Base-by-base conservation (phyloP, 2,888 invertebrate species). In the Cyclophora albipunctata region DNA sequence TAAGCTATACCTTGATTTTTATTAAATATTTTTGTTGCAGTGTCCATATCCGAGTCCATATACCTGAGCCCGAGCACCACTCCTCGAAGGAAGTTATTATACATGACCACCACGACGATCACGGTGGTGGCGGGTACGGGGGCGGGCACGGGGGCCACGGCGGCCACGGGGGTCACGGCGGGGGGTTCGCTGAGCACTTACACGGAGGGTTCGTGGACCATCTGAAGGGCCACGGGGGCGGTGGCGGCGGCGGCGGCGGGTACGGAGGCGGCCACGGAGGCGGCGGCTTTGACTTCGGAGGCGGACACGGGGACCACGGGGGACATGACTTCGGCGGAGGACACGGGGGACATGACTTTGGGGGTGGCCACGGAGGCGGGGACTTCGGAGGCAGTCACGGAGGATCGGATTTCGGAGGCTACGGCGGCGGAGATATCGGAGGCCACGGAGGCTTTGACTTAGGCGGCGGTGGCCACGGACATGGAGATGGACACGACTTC, bases 31-130 rank as follows among this genome's bases (percentile, higher is more conserved):
- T 49, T 71, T 72, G 69, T 89, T 86, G 33, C 81, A 90, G 90
- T 69, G 90, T 90, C 48, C 90, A 90, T 65, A 90, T 90, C 64
- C 83, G 89, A 57, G 85, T 90, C 34, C 90, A 90, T 63, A 77
- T 90, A 67, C 90, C 90, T 58, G 90, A 90, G 62, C 43, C 43
- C 33, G 34, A 79, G 50, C 84, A 87, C 60, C 84, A 88, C 58
- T 78, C 81, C 5, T 70, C 84, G 1, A 87, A 89, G 63, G 87
- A 89, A 67, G 81, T 86, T 45, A 71, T 89, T 48, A 71, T 85
- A 46, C 85, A 86, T 49, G 84, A 84, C 56, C 74, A 80, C 47
- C 77, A 83, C 56, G 77, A 79, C 7, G 75, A 78, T 3, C 52
- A 58, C 42, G 63, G 61, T 0, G 64, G 60, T n/a, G 58, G 58